Evolutionary conservation across 2,888 invertebrate genomes (phyloP).

Genomic region (Cylindroiulus punctatus): DNA sequence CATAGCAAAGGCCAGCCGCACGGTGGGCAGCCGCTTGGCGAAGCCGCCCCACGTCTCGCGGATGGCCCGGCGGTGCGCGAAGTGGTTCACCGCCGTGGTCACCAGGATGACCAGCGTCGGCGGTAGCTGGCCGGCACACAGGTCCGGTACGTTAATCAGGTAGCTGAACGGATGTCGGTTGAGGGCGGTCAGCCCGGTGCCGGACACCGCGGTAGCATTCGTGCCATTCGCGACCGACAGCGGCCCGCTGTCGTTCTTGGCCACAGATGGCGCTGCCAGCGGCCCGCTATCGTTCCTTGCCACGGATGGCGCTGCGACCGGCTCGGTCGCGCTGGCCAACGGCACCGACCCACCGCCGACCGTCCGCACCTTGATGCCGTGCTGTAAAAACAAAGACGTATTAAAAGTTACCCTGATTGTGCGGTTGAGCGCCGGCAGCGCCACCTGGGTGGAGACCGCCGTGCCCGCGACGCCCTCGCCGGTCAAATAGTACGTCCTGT

Average conservation of each 20-base stretch:
- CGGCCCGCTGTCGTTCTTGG: too few relatives aligned
- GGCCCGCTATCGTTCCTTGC: neutral
- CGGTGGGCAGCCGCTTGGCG: conserved; percentile 60
- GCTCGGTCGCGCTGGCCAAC: neutral
- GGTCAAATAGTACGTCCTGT: conserved; percentile 21
- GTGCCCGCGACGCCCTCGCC: neutral
- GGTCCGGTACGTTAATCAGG: conserved; percentile 56
- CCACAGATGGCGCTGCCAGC: neutral
- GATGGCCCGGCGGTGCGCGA: conserved; percentile 61
- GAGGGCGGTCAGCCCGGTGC: conserved; percentile 14
- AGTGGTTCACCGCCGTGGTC: conserved; percentile 60
- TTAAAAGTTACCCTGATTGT: conserved; percentile 41
- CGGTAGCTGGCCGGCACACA: conserved; percentile 58
- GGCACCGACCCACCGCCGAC: neutral
- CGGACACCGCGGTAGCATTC: too few relatives aligned
- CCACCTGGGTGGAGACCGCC: neutral
- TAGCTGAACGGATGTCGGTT: conserved; percentile 54
- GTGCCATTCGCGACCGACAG: too few relatives aligned
- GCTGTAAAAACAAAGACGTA: neutral
- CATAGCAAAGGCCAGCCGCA: conserved; percentile 58
- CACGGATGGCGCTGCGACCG: neutral
- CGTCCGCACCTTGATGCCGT: neutral
- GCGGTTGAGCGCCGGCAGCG: conserved; percentile 28
- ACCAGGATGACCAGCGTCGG: conserved; percentile 59
- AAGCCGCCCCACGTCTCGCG: conserved; percentile 62